Percentiles rank a stretch among this genome's conserved stretches.
phyloP scores from a whole-genome alignment of 2,888 invertebrate species.

The Lithophane leautieri region DNA sequence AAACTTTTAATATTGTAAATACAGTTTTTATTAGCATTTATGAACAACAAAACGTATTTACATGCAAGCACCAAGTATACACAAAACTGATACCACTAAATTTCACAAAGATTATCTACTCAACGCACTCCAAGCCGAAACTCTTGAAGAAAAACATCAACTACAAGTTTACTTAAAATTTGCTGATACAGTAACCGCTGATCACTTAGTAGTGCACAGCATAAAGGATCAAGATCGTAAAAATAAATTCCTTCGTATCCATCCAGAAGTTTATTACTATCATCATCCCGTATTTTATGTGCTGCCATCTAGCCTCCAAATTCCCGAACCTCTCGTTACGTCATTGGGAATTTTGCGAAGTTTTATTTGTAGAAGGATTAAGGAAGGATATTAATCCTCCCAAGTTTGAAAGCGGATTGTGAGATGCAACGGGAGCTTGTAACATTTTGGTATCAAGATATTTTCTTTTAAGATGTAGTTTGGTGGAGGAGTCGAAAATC shows the following conservation, averaged over 20 bases:
- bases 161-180: slow-evolving; percentile 24
- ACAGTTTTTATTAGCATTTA: background rate
- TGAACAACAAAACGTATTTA: background rate
- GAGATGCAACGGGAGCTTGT: slow-evolving; percentile 46
- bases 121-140: background rate
- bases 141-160: background rate
- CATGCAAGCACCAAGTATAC: background rate
- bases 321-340: slow-evolving; percentile 48
- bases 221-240: slow-evolving; percentile 56
- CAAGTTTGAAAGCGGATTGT: slow-evolving; percentile 57
- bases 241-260: slow-evolving; percentile 56
- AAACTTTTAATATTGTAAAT: too few relatives aligned
- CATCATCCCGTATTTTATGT: slow-evolving; percentile 59
- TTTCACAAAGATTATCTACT: too few relatives aligned
- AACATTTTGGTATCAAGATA: slow-evolving; percentile 32
- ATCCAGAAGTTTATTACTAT: slow-evolving; percentile 57
- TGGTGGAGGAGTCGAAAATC: background rate
- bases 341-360: slow-evolving; percentile 55
- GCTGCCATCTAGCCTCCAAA: slow-evolving; percentile 56
- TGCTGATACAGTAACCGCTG: slow-evolving; percentile 38
- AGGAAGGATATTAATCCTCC: slow-evolving; percentile 54
- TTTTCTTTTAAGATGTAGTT: slow-evolving; percentile 24
- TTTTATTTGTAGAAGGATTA: slow-evolving; percentile 62
- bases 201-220: slow-evolving; percentile 50
- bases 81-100: too few relatives aligned